Evolutionary conservation across 2,888 invertebrate genomes (phyloP), one percentile per base, ranked within the genome.

Genomic region (Volucella zonaria): DNA sequence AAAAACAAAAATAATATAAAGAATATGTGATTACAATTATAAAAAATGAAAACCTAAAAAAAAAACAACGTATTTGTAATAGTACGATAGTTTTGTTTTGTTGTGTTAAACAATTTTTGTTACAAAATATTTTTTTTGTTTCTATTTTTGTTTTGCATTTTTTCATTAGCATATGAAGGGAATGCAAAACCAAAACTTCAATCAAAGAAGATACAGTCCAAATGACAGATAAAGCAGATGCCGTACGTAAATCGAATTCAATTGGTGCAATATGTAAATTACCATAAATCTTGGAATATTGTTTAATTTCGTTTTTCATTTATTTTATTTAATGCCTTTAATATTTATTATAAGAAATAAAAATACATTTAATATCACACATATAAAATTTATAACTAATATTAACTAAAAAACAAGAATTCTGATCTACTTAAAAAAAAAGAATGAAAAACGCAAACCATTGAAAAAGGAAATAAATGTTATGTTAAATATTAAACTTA

Each of bases 401-500:
- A 80, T 80, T 76, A 31, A 31, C 80, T 42, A 18, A 64, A 80
- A 71, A 67, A 49, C 54, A 59, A 47, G 73, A 80, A 71, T 67
- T 66, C 76, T 77, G 61, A 73, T 76, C 81, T 85, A 77, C 81
- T 81, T 85, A 77, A 85, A 85, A 81, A 81, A 31, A 31, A 31
- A 31, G 31, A 31, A 31, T 31, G 6, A 31, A 31, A 31, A 31
- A 31, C 76, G 85, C 85, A 85, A 85, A 76, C 76, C 70, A 85
- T 76, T 80, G 73, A 81, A 62, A 70, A 43, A 23, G 71, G 67
- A 80, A 85, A 85, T 85, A 85, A 81, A 85, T 85, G 85, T 85
- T 85, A 85, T 85, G 85, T 85, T 85, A 85, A 85, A 85, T 76
- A 83, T 80, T 75, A 81, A 80, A 81, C 80, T 85, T 67, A 73